Base-by-base conservation (phyloP, 2,888 invertebrate species). In the Hermodice carunculata region DNA sequence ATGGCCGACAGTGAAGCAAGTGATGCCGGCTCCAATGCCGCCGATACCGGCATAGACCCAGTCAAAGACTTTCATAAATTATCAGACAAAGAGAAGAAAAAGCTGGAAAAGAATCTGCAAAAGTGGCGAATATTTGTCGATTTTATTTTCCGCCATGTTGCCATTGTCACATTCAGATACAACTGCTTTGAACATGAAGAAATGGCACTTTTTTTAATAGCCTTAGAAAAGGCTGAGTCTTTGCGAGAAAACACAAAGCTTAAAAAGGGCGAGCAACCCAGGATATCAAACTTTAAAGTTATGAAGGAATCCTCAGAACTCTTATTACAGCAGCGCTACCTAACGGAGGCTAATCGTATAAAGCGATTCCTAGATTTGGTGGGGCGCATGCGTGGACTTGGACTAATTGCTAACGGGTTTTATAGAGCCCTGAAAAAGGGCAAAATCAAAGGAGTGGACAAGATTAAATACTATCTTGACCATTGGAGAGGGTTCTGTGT, bases 91-190 rank as follows among this genome's bases (percentile, higher is more conserved):
- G 62, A 71, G 40, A 54, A 59, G 40, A 69, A 67, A 48, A 71
- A 66, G 44, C 67, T 66, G 69, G 64, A 69, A 29, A 71, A 71
- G 51, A 63, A 61, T 44, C 40, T 64, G 42, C 28, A 64, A 31
- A 61, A 65, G 31, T 73, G 73, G 73, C 66, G 69, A 11, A 60
- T 69, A 5, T 73, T 71, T 51, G 54, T 73, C 46, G 73, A 73
- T 53, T 73, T 73, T 54, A 26, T 73, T 1, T 69, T 73, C 31
- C 63, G 73, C 11, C 73, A 73, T 51, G 51, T 71, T 5, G 57
- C 71, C 61, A 67, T 73, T 29, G 69, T 58, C 19, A 71, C 73
- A 8, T 73, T 66, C 59, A 67, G 54, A 49, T 73, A 65, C 43
- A 73, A 73, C 67, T 57, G 53, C 29, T 71, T 73, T 43, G 73